A percentile compares a stretch with the other conserved stretches of the same genome.
These are phyloP conservation scores for Connochaetes taurinus DNA, from an alignment of 2,113 vertebrate species.

Conservation along the genomic window DNA sequence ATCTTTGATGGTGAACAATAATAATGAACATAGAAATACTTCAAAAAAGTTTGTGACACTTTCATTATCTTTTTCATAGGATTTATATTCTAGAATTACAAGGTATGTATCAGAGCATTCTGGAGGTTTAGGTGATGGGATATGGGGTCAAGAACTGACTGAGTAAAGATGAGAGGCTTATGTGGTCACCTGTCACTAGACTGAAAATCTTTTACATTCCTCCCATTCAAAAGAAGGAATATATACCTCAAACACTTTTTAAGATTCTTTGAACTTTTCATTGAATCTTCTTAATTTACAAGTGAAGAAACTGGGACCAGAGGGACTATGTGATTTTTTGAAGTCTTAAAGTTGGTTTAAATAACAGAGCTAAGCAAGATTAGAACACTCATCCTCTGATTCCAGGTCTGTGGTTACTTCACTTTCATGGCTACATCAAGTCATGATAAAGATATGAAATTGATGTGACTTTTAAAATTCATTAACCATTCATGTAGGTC, in stretches of 20 bases:
- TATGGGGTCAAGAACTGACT: background rate
- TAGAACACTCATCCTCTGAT: background rate
- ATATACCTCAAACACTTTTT: background rate
- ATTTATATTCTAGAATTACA: background rate
- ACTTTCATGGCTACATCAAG: background rate
- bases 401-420: background rate
- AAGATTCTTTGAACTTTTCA: background rate
- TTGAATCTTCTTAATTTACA: background rate
- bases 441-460: background rate
- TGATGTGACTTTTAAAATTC: background rate
- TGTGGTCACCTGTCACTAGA: background rate
- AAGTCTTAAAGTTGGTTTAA: background rate
- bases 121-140: background rate
- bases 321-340: background rate
- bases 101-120: background rate
- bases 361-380: background rate
- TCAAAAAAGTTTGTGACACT: background rate
- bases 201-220: background rate
- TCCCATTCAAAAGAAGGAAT: background rate
- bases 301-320: background rate
- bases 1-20: background rate
- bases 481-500: background rate
- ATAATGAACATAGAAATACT: background rate
- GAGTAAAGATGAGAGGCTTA: background rate
- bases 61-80: background rate